Base-by-base conservation (phyloP, 1,140 invertebrate genomes). In the Macrobrachium nipponense region DNA sequence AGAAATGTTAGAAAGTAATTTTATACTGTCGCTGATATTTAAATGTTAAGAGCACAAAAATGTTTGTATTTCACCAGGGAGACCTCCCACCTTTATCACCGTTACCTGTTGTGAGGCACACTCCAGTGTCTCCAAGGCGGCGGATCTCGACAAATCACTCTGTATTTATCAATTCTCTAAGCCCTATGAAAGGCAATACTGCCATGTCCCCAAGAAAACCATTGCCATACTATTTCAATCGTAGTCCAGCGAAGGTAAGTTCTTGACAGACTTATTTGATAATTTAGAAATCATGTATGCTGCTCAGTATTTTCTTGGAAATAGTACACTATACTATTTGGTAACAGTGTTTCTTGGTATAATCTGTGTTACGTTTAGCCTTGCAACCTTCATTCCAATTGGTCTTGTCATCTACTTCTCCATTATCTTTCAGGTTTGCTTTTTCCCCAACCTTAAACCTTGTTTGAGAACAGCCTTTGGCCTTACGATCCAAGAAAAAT, bases 231-330 rank as follows among this genome's bases (percentile, higher is more conserved):
- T 95, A 94, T 88, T 97, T 99, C 91, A 96, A 95, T 91, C 93
- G 94, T 81, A 98, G 97, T 92, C 97, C 97, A 18, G 95, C 96
- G 82, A 97, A 97, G 94, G 96, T 97, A 61, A 64, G 58, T n/a
- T 5, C 5, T 51, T 51, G 12, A 51, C 12, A 51, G 27, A 36
- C 27, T 2, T 36, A 36, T 36, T 36, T 36, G 27, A 36, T 36
- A 36, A 36, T 36, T 36, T 36, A 36, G 27, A 36, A 36, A 36
- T 36, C 27, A 1, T 36, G 27, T 36, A 36, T 36, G 27, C 27
- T 36, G 27, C 27, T 36, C 1, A 36, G 27, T 36, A n/a, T 36
- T 36, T 1, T 36, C 27, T 36, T 36, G 27, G 27, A 36, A 36
- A 4, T 36, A 36, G 27, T 4, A 36, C 27, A 36, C 1, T 4